Base-by-base conservation (phyloP, 2,797 vertebrate genomes). In the Eutrigla gurnardus region DNA sequence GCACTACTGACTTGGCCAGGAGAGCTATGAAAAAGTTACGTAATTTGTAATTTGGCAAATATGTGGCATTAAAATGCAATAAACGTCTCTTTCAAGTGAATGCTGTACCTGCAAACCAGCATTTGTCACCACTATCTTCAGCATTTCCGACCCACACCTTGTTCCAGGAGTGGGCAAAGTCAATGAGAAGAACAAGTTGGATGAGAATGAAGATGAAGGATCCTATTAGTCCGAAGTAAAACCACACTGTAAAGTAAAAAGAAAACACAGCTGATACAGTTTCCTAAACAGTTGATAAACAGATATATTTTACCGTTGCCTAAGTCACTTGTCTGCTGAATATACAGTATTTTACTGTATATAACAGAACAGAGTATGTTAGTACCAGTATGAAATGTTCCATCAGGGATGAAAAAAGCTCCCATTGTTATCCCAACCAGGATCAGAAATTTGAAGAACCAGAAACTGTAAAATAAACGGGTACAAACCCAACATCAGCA, bases 391-490 rank as follows among this genome's bases (percentile, higher is more conserved):
- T 96, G 91, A 93, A 99, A 99, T 67, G 92, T 83, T 82, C 96
- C 97, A 0, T 98, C 95, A 0, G 98, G 97, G 71, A 99, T 99
- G 86, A 97, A 99, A 93, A 99, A 99, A 40, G 97, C 96, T 1
- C 98, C 98, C 80, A 99, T 97, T 0, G 96, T 97, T 78, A 98
- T 96, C 5, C 96, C 97, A 78, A 97, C 87, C 36, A 99, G 92
- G 81, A 96, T 87, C 87, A 99, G 94, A 88, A 99, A 97, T 87
- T 99, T 99, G 90, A 99, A 96, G 92, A 99, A 98, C 98, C 98
- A 99, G 93, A 99, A 99, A 80, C 98, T 98, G 86, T 35, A 59
- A 83, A 62, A 77, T 39, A 71, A 79, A 72, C 6, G 69, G 63
- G 57, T 54, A 70, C n/a, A 80, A 65, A 77, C 3, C 17, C 47